phyloP scores from a whole-genome alignment of 2,888 invertebrate species.

The Chymomyza amoena region DNA sequence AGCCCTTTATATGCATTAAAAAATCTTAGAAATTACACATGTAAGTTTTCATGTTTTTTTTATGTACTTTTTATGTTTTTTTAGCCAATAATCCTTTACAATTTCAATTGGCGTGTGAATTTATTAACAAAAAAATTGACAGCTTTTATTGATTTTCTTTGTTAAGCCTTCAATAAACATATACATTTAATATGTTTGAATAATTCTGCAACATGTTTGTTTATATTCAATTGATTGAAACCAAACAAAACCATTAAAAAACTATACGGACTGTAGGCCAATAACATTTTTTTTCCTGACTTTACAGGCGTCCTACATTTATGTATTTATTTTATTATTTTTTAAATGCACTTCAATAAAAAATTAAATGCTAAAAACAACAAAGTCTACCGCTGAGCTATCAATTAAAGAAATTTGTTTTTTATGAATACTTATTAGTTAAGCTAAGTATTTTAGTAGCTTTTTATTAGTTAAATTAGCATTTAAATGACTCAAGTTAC shows the following conservation, averaged over 20 bases:
- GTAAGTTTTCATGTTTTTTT: too few relatives aligned
- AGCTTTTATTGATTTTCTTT: not conserved
- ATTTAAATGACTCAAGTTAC: too few relatives aligned
- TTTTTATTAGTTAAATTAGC: not conserved
- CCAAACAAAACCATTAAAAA: conserved; percentile 22
- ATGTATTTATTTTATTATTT: conserved; percentile 11
- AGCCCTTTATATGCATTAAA: too few relatives aligned
- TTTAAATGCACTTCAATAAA: conserved; percentile 16
- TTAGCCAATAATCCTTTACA: not conserved
- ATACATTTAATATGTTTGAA: conserved; percentile 23
- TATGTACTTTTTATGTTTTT: too few relatives aligned
- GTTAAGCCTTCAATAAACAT: conserved; percentile 17
- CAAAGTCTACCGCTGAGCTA: not conserved
- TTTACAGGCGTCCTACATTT: conserved; percentile 1
- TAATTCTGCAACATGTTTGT: conserved; percentile 27
- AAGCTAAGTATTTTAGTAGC: not conserved
- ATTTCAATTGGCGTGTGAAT: not conserved
- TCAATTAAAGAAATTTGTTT: not conserved
- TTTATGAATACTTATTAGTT: not conserved
- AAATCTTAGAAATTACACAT: too few relatives aligned
- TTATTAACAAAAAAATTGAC: not conserved
- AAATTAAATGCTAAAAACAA: conserved; percentile 4
- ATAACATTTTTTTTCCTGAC: conserved; percentile 6
- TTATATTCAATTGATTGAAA: conserved; percentile 41
- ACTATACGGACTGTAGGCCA: not conserved